A percentile compares a stretch with the other conserved stretches of the same genome.
phyloP scores from a whole-genome alignment of 1,140 invertebrate genomes.

The Acromyrmex heyeri region DNA sequence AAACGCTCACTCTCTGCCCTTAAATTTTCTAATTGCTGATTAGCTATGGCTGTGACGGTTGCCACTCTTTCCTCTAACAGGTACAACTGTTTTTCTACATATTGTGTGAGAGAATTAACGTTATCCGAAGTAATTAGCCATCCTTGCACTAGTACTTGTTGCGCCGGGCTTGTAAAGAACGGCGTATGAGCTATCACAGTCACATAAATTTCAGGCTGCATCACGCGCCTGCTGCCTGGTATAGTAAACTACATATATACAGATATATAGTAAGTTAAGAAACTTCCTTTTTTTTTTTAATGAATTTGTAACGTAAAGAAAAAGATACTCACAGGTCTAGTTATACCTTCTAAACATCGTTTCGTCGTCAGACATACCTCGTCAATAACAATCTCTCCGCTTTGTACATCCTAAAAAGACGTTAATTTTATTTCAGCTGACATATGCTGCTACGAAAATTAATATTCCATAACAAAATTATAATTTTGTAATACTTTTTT shows the following conservation, averaged over 20 bases:
- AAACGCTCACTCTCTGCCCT: constrained; percentile 87
- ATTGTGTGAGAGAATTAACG: constrained; percentile 88
- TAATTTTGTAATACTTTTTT: constrained; percentile 78
- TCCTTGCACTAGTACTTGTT: constrained; percentile 93
- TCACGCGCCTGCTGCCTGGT: constrained; percentile 89
- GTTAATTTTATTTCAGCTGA: background rate
- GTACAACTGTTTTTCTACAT: constrained; percentile 88
- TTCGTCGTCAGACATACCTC: constrained; percentile 90
- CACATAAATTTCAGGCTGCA: constrained; percentile 91
- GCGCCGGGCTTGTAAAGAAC: constrained; percentile 90
- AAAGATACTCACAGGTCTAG: constrained; percentile 88
- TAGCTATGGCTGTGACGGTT: constrained; percentile 86
- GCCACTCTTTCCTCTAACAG: constrained; percentile 89
- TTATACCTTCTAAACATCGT: constrained; percentile 89
- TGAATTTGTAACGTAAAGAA: background rate
- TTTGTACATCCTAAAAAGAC: constrained; percentile 88
- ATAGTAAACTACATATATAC: constrained; percentile 88
- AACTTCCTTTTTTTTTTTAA: background rate
- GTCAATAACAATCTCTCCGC: constrained; percentile 90
- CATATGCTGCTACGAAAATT: background rate
- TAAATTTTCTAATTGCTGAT: constrained; percentile 87
- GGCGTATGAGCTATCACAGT: constrained; percentile 94
- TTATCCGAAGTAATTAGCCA: constrained; percentile 90
- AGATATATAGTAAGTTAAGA: constrained; percentile 72
- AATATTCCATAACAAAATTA: constrained; percentile 17